These are phyloP conservation scores for Bungarus multicinctus DNA, from an alignment of 2,113 vertebrate species.

Conservation along the genomic window DNA sequence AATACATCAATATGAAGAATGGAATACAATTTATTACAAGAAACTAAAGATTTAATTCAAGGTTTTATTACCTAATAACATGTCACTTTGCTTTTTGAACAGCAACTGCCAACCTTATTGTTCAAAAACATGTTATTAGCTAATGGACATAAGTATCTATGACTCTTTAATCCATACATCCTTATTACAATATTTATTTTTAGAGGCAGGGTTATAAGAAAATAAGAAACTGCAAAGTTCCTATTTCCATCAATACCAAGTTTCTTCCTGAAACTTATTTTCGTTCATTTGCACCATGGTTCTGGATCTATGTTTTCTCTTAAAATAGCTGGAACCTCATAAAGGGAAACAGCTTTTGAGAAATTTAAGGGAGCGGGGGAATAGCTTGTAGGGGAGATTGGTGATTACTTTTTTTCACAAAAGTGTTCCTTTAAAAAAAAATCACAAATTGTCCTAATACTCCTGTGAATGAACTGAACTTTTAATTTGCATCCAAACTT, in stretches of 20 bases:
- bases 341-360: not conserved
- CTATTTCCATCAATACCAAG: too few relatives aligned
- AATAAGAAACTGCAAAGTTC: not conserved
- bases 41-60: slow-evolving; percentile 19
- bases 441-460: too few relatives aligned
- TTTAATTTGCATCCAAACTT: not conserved
- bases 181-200: not conserved
- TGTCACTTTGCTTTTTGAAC: not conserved
- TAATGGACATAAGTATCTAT: not conserved
- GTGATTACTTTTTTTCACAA: not conserved
- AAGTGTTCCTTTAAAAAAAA: not conserved
- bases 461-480: not conserved
- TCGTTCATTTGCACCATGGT: too few relatives aligned
- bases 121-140: too few relatives aligned
- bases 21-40: slow-evolving; percentile 20
- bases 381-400: not conserved
- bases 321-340: not conserved
- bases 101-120: not conserved
- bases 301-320: not conserved
- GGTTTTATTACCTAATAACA: slow-evolving; percentile 26
- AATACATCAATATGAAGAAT: slow-evolving; percentile 3
- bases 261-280: too few relatives aligned
- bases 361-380: not conserved
- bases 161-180: not conserved
- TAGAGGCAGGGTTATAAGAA: not conserved